Conservation (phyloP, 2,888 invertebrate species). For the Harpalus rufipes region DNA sequence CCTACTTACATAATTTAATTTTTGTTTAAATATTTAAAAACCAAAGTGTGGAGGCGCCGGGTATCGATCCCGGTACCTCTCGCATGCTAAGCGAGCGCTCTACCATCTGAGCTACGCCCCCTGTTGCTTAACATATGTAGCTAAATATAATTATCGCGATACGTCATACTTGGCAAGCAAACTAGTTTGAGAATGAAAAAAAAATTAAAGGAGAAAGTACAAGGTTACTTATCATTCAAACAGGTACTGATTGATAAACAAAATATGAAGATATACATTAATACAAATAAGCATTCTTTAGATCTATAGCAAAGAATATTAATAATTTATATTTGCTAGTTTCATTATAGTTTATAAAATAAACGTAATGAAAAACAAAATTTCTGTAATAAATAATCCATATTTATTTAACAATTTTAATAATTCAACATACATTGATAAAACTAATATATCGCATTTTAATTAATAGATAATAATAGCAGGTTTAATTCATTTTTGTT, state of each 20-base stretch:
- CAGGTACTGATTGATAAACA: not conserved
- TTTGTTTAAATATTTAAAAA: no score
- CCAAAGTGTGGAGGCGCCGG: conserved; percentile 74
- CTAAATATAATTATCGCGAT: not conserved
- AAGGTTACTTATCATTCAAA: not conserved
- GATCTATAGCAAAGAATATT: no score
- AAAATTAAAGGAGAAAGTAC: not conserved
- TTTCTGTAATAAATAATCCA: no score
- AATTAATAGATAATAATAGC: no score
- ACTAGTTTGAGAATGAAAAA: not conserved
- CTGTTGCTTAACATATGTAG: conserved; percentile 1
- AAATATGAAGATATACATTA: not conserved
- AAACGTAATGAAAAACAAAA: no score
- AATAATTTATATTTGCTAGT: no score
- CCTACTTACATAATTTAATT: no score
- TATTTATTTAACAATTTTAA: no score
- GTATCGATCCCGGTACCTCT: conserved; percentile 81
- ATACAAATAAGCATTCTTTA: not conserved
- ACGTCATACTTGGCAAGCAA: not conserved
- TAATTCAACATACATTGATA: no score
- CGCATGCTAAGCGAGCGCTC: conserved; percentile 78
- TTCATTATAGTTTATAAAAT: no score
- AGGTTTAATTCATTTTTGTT: no score
- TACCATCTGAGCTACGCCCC: conserved; percentile 68
- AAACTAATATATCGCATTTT: no score